A percentile compares a stretch with the other conserved stretches of the same genome.
phyloP scores from a whole-genome alignment of 2,888 invertebrate genomes.

The Platycheirus albimanus region DNA sequence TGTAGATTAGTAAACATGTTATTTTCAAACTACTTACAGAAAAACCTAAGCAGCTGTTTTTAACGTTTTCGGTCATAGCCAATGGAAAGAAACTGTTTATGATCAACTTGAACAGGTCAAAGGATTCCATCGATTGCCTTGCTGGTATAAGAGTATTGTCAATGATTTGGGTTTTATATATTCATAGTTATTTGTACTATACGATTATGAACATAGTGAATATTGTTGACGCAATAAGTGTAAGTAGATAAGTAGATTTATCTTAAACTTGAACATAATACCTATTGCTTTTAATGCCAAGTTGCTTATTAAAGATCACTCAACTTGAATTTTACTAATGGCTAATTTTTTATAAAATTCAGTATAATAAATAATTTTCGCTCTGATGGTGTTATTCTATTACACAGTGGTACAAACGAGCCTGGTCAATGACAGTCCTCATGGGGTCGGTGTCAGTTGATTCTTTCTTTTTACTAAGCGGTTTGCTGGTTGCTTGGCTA shows the following conservation, averaged over 20 bases:
- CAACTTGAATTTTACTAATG: no score
- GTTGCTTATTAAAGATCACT: no score
- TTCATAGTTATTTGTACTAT: conserved; percentile 10
- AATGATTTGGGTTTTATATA: conserved; percentile 20
- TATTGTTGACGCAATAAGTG: conserved; percentile 9
- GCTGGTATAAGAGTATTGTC: conserved; percentile 19
- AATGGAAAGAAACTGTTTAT: conserved; percentile 36
- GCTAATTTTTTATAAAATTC: no score
- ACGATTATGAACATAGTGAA: background rate
- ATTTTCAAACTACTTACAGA: no score
- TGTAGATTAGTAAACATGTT: no score
- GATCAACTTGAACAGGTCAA: conserved; percentile 15
- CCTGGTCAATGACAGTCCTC: conserved; percentile 80
- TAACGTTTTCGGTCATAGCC: conserved; percentile 38
- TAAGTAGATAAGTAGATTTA: conserved; percentile 4
- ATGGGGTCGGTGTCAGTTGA: conserved; percentile 85
- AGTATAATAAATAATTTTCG: background rate
- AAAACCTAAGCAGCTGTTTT: background rate
- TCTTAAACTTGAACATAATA: no score
- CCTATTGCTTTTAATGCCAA: no score
- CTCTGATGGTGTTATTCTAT: background rate
- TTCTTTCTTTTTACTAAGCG: conserved; percentile 86
- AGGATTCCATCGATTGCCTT: conserved; percentile 17
- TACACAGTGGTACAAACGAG: conserved; percentile 78
- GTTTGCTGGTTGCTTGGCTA: conserved; percentile 84